These are phyloP conservation scores for Zosterops hypoxanthus DNA, from an alignment of 2,113 vertebrate genomes.

Conservation along the genomic window DNA sequence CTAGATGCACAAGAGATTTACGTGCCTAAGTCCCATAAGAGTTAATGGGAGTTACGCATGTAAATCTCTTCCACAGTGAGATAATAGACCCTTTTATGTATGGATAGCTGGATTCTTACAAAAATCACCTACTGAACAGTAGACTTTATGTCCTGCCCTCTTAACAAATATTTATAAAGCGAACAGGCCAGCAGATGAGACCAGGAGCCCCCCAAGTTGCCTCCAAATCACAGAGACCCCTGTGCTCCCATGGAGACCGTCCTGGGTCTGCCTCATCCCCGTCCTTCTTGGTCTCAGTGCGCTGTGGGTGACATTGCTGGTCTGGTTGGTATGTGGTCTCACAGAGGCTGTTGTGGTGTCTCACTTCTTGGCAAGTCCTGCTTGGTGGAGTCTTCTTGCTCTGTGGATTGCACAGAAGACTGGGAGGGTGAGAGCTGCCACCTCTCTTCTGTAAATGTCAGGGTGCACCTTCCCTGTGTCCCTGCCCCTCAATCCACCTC, in stretches of 20 bases:
- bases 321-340: neutral
- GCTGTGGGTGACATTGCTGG: neutral
- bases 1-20: conserved; percentile 56
- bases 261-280: neutral
- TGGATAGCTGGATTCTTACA: conserved; percentile 55
- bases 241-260: neutral
- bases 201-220: neutral
- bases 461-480: neutral
- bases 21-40: conserved; percentile 44
- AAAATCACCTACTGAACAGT: conserved; percentile 59
- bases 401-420: neutral
- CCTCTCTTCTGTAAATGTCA: neutral
- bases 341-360: neutral
- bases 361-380: conserved; percentile 11
- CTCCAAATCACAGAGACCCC: neutral
- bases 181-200: conserved; percentile 36
- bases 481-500: neutral
- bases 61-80: conserved; percentile 65
- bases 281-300: neutral
- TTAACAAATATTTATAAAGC: conserved; percentile 64
- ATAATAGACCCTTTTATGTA: conserved; percentile 60
- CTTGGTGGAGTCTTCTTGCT: neutral
- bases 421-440: neutral
- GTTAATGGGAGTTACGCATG: conserved; percentile 60
- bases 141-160: conserved; percentile 48